phyloP scores from a whole-genome alignment of 2,113 vertebrate genomes.

The Oenanthe melanoleuca region DNA sequence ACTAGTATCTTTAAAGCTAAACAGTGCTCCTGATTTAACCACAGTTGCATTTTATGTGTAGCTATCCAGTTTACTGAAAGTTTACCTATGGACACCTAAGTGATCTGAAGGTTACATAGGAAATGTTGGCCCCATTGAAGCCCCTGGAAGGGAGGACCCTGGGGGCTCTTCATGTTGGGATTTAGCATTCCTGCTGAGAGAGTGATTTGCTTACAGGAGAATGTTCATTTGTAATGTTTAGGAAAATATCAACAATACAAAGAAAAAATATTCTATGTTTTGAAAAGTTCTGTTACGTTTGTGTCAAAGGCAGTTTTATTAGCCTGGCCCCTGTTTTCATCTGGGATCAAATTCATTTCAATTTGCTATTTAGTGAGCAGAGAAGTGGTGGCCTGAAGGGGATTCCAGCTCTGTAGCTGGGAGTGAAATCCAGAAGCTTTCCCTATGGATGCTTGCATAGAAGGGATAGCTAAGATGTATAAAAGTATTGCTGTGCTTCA shows the following conservation, averaged over 20 bases:
- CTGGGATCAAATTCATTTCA: neutral
- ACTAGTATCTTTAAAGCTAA: neutral
- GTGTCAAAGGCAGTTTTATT: neutral
- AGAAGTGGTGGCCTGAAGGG: neutral
- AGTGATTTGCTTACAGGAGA: neutral
- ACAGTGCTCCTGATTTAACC: neutral
- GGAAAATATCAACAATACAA: neutral
- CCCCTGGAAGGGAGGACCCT: neutral
- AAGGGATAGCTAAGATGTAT: neutral
- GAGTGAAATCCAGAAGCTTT: neutral
- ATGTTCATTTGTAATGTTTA: neutral
- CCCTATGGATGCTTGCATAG: neutral
- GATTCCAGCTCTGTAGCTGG: neutral
- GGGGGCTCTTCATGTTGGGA: neutral
- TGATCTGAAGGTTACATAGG: neutral
- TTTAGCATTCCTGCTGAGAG: neutral
- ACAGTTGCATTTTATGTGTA: neutral
- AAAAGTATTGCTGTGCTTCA: neutral
- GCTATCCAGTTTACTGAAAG: neutral
- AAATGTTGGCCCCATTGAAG: neutral
- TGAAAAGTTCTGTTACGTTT: neutral
- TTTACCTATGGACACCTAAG: neutral
- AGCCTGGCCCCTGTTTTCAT: neutral
- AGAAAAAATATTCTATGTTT: neutral
- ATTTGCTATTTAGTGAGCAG: neutral